Percentiles rank a stretch among this genome's conserved stretches.
These are phyloP conservation scores for Dasyprocta punctata DNA, from an alignment of 2,113 vertebrate genomes.

Conservation along the genomic window DNA sequence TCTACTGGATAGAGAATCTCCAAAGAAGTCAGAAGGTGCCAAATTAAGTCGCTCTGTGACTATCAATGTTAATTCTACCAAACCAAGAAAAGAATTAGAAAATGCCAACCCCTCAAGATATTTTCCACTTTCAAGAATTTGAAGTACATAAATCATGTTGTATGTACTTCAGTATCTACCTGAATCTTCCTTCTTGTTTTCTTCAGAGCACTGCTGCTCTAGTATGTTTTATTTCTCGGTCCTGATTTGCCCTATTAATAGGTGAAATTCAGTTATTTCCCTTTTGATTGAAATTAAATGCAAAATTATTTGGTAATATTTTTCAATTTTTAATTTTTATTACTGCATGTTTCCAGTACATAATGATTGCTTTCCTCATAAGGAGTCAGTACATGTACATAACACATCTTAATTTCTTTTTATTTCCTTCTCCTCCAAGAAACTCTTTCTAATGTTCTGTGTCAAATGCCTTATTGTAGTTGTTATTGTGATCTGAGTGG, in stretches of 20 bases:
- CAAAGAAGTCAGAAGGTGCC: background rate
- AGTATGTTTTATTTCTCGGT: background rate
- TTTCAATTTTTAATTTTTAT: background rate
- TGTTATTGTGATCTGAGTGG: background rate
- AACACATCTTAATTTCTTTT: background rate
- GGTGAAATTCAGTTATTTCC: conserved; percentile 9
- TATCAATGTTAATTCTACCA: background rate
- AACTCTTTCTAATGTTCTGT: background rate
- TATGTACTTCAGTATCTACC: background rate
- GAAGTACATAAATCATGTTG: background rate
- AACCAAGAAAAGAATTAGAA: background rate
- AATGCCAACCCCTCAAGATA: background rate
- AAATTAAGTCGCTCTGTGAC: conserved; percentile 2
- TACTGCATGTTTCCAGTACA: background rate
- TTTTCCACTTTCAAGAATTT: background rate
- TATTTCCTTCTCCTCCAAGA: background rate
- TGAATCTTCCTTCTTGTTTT: background rate
- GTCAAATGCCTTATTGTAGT: background rate
- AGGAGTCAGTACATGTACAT: background rate
- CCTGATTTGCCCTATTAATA: background rate
- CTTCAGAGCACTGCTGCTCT: background rate
- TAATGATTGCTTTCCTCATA: background rate
- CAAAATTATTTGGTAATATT: conserved; percentile 26
- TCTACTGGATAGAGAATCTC: background rate
- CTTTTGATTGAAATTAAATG: background rate